Evolutionary conservation across 2,888 invertebrate genomes (phyloP).

Genomic region (Stratiomys singularior): DNA sequence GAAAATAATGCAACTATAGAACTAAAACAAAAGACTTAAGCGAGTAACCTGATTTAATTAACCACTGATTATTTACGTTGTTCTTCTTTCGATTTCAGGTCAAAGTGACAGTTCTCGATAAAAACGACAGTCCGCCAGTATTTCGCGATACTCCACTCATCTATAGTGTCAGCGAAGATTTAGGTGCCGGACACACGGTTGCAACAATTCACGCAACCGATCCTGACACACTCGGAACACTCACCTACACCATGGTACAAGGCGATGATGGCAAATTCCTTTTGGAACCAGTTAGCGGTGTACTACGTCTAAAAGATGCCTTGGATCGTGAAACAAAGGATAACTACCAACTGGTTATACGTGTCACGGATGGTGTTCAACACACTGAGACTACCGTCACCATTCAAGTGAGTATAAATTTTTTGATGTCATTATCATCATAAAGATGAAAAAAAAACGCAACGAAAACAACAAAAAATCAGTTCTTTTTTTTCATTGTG

Average conservation of each 20-base stretch:
- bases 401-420: constrained; percentile 75
- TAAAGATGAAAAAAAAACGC: no score
- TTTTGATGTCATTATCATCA: constrained; percentile 34
- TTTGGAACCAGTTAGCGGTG: constrained; percentile 77
- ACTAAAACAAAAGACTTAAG: no score
- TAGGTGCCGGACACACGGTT: constrained; percentile 82
- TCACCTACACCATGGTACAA: constrained; percentile 78
- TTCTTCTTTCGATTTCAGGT: constrained; percentile 73
- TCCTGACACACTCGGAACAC: constrained; percentile 83
- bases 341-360: constrained; percentile 80
- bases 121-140: constrained; percentile 94
- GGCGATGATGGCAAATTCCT: constrained; percentile 76
- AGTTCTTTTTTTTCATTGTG: constrained; percentile 17
- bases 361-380: constrained; percentile 91
- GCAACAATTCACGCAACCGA: constrained; percentile 83
- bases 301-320: constrained; percentile 78
- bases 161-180: constrained; percentile 85
- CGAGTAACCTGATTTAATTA: no score
- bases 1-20: no score
- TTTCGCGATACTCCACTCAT: constrained; percentile 80
- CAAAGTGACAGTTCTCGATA: constrained; percentile 84
- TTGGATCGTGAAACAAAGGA: constrained; percentile 86
- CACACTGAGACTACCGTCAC: constrained; percentile 81
- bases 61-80: no score
- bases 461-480: no score